Base-by-base conservation (phyloP, 1,140 invertebrate genomes). In the Pseudomyrmex flavicornis region DNA sequence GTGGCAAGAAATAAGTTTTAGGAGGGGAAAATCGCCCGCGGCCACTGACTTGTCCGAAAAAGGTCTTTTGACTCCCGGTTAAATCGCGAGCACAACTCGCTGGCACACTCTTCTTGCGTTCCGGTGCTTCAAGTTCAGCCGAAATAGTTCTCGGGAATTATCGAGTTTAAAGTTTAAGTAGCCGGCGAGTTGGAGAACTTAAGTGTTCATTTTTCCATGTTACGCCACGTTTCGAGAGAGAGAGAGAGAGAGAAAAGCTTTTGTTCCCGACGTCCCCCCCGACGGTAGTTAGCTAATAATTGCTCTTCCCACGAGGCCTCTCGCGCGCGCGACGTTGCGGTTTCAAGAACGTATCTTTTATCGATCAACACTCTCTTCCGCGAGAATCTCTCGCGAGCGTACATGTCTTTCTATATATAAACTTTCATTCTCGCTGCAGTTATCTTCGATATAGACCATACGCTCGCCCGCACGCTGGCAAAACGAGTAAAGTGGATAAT, bases 81-180 rank as follows among this genome's bases (percentile, higher is more conserved):
- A 63, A 35, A 79, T 44, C 59, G 46, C 59, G 46, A 48, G 59
- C 61, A 75, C 58, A 62, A 54, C 46, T 52, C 61, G 2, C 26
- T 3, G 3, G 26, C 26, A 4, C 50, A 26, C 54, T 48, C 44
- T 7, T 35, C 44, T 65, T 56, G 15, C 35, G 63, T 66, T 65
- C 1, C 65, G 13, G 13, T 44, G 46, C 35, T 44, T 72, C 58
- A 80, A 80, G 58, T 80, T 84, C 61, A 46, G 44, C 48, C n/a
- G 58, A 52, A 56, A 62, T 50, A 35, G 76, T 66, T n/a, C 20
- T 20, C 22, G 54, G 76, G 76, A 80, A 50, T 80, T 59, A 72
- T 80, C 44, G 76, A 80, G 66, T 80, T 80, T 72, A 72, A 72
- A 80, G 66, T 80, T 80, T 80, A 72, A 80, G 20, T 59, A 52